Evolutionary conservation across 2,113 vertebrate genomes (phyloP), one percentile per base, ranked within the genome.

Genomic region (Mustela nigripes): DNA sequence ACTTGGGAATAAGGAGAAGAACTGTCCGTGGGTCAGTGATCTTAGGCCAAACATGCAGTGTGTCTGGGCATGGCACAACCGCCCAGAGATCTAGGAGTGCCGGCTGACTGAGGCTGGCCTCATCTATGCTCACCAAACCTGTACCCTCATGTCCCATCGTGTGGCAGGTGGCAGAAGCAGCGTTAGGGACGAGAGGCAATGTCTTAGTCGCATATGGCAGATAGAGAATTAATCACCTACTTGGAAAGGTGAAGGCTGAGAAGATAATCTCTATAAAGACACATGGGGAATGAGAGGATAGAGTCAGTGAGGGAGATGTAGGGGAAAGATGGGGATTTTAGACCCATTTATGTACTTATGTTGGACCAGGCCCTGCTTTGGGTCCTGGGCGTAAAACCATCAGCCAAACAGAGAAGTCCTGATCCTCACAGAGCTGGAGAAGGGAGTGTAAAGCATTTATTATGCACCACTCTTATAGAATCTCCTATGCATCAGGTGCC

Each of bases 1-100:
- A 26, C 36, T 84, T 15, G n/a, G 50, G 50, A 86, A 45, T 28
- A 7, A 50, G 39, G 26, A 42, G 53, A 89, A 22, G 26, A 26
- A 56, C n/a, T 28, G 3, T 10, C 26, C 15, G 0, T 1, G 11
- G 71, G 15, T 7, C 0, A 21, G 7, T 21, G 14, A 82, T 39
- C 15, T 5, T 7, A 1, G 31, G 10, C 5, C 7, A 15, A n/a
- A 53, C 6, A 11, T 19, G 33, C 48, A 36, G 39, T 7, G 18
- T 8, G 5, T 45, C 24, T 65, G 63, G 42, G 22, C n/a, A 11
- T 14, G 74, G 39, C 5, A 2, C 3, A 12, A 19, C 24, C 12
- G 2, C 36, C 48, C 45, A 14, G 7, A 5, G 6, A 5, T 62
- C 33, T 39, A 2, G 56, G 12, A n/a, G 48, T 45, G 31, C 22